phyloP scores from a whole-genome alignment of 1,140 invertebrate genomes.

The Diplogasteroides magnus region DNA sequence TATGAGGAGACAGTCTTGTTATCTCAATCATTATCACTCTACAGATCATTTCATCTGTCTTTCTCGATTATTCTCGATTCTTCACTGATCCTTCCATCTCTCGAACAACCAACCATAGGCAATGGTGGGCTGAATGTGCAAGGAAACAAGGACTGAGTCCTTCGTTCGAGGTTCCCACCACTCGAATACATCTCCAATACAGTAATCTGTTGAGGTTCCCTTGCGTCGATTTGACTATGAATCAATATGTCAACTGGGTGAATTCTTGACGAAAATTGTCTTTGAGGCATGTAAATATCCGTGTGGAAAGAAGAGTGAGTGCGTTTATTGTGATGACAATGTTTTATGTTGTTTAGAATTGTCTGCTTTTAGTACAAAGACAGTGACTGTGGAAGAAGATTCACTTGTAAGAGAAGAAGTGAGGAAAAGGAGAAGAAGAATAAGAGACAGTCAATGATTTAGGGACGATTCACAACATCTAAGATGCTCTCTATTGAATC shows the following conservation, averaged over 20 bases:
- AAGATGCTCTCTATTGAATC: slow-evolving; percentile 23
- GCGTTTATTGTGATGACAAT: not conserved
- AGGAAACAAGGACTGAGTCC: slow-evolving; percentile 4
- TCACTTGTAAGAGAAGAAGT: slow-evolving; percentile 14
- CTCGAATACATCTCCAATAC: not conserved
- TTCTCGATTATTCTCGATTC: slow-evolving; percentile 33
- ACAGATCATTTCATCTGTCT: slow-evolving; percentile 27
- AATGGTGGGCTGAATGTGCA: slow-evolving; percentile 31
- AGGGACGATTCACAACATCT: slow-evolving; percentile 11
- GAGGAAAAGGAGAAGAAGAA: too few relatives aligned
- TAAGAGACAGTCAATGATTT: not conserved
- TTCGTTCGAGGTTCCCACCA: slow-evolving; percentile 5
- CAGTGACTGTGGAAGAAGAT: slow-evolving; percentile 25
- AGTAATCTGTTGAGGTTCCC: not conserved
- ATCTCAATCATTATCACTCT: not conserved
- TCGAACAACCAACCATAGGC: slow-evolving; percentile 19
- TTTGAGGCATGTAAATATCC: slow-evolving; percentile 28
- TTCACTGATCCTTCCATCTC: slow-evolving; percentile 31
- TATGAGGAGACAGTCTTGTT: too few relatives aligned
- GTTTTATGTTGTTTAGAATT: too few relatives aligned
- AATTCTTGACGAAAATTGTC: slow-evolving; percentile 17
- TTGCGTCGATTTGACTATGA: not conserved
- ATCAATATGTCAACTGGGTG: not conserved
- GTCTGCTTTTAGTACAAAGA: slow-evolving; percentile 8
- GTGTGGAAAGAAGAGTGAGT: not conserved